Conservation (phyloP, 2,888 invertebrate genomes). For the Plemyria rubiginata region DNA sequence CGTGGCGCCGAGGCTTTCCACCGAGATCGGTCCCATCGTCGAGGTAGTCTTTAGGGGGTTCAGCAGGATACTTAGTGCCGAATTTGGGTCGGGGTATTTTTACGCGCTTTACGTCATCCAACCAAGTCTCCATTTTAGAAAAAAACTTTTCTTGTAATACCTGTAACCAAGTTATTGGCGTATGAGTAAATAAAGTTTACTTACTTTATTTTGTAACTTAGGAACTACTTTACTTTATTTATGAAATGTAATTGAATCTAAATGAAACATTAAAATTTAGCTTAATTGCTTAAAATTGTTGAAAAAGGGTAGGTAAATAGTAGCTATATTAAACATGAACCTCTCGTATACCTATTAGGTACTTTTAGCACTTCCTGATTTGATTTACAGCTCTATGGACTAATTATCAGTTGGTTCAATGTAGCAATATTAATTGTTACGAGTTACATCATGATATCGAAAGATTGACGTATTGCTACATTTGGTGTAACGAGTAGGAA, state of each 20-base stretch:
- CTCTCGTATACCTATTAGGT: not conserved
- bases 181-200: too few relatives aligned
- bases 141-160: not conserved
- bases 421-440: constrained; percentile 34
- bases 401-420: constrained; percentile 22
- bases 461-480: constrained; percentile 28
- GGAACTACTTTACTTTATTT: not conserved
- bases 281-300: too few relatives aligned
- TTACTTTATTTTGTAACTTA: not conserved
- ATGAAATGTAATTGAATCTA: not conserved
- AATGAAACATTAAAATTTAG: not conserved
- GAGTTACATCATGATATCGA: constrained; percentile 28
- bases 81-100: constrained; percentile 94
- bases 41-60: constrained; percentile 92
- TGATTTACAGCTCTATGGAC: not conserved
- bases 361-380: not conserved
- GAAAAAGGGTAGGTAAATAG: too few relatives aligned
- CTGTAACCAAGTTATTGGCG: constrained; percentile 16
- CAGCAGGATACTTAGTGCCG: constrained; percentile 87
- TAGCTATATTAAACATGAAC: not conserved
- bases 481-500: constrained; percentile 43
- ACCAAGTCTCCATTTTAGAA: constrained; percentile 91
- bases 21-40: constrained; percentile 86
- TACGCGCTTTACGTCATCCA: constrained; percentile 92
- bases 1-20: constrained; percentile 77